A percentile compares a stretch with the other conserved stretches of the same genome.
Conservation (phyloP, 64 coral and sea anemone genomes). For the Platygyra sinensis region DNA sequence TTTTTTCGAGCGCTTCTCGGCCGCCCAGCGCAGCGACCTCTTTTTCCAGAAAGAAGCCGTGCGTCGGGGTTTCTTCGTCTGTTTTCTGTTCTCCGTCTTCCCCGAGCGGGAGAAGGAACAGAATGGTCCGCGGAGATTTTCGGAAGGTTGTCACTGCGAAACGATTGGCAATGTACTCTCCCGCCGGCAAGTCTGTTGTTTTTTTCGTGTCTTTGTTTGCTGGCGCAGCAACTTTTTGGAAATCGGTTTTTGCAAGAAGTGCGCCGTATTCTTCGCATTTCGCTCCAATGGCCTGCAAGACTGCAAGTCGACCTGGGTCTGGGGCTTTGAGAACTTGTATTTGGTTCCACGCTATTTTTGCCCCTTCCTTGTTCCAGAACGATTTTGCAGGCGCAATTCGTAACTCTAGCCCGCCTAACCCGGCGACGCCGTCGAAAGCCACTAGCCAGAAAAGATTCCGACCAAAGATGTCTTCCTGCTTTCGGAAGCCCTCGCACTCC, state of each 20-base stretch:
- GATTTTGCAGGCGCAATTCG: neutral
- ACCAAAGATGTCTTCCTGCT: neutral
- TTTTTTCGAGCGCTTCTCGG: neutral
- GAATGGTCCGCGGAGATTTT: no score
- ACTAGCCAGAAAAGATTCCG: neutral
- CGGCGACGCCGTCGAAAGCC: neutral
- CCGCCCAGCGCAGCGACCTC: neutral
- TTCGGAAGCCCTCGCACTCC: neutral
- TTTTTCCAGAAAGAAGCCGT: neutral
- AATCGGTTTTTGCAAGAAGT: neutral
- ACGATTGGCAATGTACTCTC: constrained; percentile 34
- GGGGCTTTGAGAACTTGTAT: no score
- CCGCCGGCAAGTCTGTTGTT: neutral
- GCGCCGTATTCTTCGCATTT: constrained; percentile 15
- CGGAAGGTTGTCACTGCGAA: constrained; percentile 3
- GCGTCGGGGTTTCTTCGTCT: neutral
- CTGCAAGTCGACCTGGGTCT: no score
- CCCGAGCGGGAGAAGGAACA: neutral
- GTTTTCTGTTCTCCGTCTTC: neutral
- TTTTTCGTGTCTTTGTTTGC: constrained; percentile 16
- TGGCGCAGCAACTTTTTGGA: neutral
- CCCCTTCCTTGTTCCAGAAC: neutral
- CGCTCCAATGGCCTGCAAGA: neutral
- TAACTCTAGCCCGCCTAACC: neutral
- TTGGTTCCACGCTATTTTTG: neutral